Evolutionary conservation across 2,113 vertebrate genomes (phyloP).

Genomic region (Nibea coibor): DNA sequence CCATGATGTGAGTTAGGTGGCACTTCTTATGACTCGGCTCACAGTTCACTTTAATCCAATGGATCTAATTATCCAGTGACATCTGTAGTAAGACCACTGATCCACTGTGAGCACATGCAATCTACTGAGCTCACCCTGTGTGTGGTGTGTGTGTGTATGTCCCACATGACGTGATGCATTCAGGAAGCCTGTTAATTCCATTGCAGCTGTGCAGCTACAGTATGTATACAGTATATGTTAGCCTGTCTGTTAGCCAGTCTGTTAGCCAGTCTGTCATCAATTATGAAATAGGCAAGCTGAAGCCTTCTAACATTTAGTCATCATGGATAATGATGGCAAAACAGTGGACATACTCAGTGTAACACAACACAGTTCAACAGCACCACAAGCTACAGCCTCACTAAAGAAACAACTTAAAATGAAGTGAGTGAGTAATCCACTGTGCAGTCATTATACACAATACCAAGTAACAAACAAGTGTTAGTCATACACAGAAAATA

Average conservation of each 20-base stretch:
- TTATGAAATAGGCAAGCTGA: too few relatives aligned
- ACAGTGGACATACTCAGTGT: background rate
- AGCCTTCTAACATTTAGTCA: background rate
- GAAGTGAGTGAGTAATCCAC: too few relatives aligned
- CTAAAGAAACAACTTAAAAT: background rate
- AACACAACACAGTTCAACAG: background rate
- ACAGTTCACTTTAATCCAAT: slow-evolving; percentile 34
- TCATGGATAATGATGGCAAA: too few relatives aligned
- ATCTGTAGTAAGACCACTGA: slow-evolving; percentile 43
- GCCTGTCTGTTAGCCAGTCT: too few relatives aligned
- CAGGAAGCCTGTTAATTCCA: background rate
- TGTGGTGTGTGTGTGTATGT: background rate
- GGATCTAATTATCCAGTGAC: slow-evolving; percentile 48
- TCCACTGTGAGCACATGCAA: slow-evolving; percentile 25
- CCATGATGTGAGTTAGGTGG: background rate
- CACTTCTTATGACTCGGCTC: slow-evolving; percentile 14
- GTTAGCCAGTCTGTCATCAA: too few relatives aligned
- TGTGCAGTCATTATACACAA: too few relatives aligned
- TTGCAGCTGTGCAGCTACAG: background rate
- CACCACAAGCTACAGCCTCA: too few relatives aligned
- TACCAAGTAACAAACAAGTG: too few relatives aligned
- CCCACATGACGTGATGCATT: background rate
- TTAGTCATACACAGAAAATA: too few relatives aligned
- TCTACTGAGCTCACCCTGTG: background rate
- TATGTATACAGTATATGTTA: background rate